Evolutionary conservation across 2,113 vertebrate genomes (phyloP), one percentile per base, ranked within the genome.

Genomic region (Varanus salvator): DNA sequence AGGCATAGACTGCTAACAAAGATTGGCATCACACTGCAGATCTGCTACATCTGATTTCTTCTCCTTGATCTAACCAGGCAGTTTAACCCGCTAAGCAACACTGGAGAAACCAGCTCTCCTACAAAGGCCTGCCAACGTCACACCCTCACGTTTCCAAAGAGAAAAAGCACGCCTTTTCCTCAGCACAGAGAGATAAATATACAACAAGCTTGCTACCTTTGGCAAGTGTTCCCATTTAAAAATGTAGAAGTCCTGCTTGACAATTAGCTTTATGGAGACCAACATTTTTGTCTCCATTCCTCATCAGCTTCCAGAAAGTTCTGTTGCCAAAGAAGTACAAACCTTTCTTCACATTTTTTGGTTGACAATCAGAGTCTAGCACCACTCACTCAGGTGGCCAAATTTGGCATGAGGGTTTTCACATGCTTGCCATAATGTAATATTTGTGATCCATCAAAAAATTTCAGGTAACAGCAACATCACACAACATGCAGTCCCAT

Each of bases 381-480:
- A 34, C 60, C 1, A 27, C 60, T 17, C 38, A 12, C 31, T 6
- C 44, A 68, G 8, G 9, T 6, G 25, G 50, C 64, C 11, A 86
- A 57, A 34, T 34, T 8, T 44, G 60, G 21, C 17, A 6, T 4
- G 80, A 11, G 54, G 71, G 4, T 76, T 80, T 8, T n/a, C 23
- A 34, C 5, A 69, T 87, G 84, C 89, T 75, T 0, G 8, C 0
- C 50, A 69, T 75, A 87, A 85, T 50, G 60, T 74, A 87, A 34
- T 4, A 80, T 93, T 82, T 69, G 75, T 29, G 9, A 91, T 50
- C 77, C 57, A 82, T 8, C 75, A 80, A 90, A 92, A 76, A 88
- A 29, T 87, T 27, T 27, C 8, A 7, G 27, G 76, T 25, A 34
- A 89, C 87, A 19, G 23, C 12, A 1, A 12, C 72, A 8, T 50